phyloP scores from a whole-genome alignment of 1,140 invertebrate genomes.

The Drosophila navojoa region DNA sequence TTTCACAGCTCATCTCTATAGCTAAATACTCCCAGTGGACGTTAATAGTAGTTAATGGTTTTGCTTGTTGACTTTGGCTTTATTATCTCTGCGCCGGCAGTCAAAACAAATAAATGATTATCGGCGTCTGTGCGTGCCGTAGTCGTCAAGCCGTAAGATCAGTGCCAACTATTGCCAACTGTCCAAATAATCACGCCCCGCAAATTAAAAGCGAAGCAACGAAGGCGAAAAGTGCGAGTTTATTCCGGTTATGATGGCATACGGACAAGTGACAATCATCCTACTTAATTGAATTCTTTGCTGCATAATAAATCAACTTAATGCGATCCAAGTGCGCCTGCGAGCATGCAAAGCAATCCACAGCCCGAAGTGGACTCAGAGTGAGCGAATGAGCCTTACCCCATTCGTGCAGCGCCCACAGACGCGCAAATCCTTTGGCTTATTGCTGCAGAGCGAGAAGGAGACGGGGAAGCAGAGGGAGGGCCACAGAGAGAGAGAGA shows the following conservation, averaged over 20 bases:
- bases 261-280: constrained; percentile 83
- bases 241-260: constrained; percentile 65
- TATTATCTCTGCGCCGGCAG: constrained; percentile 23
- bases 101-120: constrained; percentile 62
- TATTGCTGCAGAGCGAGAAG: constrained; percentile 17
- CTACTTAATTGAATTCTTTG: constrained; percentile 82
- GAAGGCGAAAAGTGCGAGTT: constrained; percentile 23
- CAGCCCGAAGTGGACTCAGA: neutral
- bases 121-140: constrained; percentile 16
- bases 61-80: constrained; percentile 50
- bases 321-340: constrained; percentile 75
- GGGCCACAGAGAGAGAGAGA: neutral
- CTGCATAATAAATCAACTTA: constrained; percentile 83
- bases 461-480: neutral
- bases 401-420: constrained; percentile 11
- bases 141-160: constrained; percentile 19
- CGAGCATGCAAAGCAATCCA: constrained; percentile 67
- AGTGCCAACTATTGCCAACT: constrained; percentile 70
- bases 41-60: constrained; percentile 11
- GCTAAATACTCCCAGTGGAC: neutral
- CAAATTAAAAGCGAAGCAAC: constrained; percentile 52
- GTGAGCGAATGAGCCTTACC: constrained; percentile 18
- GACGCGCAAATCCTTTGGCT: constrained; percentile 63
- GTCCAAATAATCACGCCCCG: constrained; percentile 72
- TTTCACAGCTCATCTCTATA: neutral